These are phyloP conservation scores for Hypomecis punctinalis DNA, from an alignment of 2,888 invertebrate genomes.

Conservation along the genomic window DNA sequence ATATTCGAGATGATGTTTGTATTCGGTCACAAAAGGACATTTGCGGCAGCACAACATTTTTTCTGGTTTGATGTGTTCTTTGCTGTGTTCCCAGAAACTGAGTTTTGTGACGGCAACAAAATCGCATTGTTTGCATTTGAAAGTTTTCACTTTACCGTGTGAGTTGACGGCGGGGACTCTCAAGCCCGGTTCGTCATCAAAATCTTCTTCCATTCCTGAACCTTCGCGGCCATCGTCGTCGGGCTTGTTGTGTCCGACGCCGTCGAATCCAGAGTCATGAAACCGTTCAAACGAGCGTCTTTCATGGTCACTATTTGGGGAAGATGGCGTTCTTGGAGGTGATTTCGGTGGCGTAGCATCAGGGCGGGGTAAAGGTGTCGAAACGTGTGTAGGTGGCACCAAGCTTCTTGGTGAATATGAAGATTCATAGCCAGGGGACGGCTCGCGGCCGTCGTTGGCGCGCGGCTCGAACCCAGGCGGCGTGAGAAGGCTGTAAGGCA, in stretches of 20 bases:
- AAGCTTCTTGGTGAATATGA: slow-evolving; percentile 68
- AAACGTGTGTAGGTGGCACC: slow-evolving; percentile 68
- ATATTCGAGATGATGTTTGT: slow-evolving; percentile 99
- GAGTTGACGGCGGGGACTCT: slow-evolving; percentile 88
- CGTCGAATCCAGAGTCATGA: slow-evolving; percentile 82
- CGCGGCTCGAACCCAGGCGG: slow-evolving; percentile 84
- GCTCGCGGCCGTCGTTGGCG: slow-evolving; percentile 63
- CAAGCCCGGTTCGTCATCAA: slow-evolving; percentile 85
- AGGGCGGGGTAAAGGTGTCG: slow-evolving; percentile 67
- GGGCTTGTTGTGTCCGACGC: slow-evolving; percentile 58
- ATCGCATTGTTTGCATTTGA: slow-evolving; percentile 97
- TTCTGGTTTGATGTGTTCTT: slow-evolving; percentile 96
- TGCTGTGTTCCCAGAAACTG: slow-evolving; percentile 97
- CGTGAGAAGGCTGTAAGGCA: slow-evolving; percentile 86
- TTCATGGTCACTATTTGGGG: slow-evolving; percentile 67
- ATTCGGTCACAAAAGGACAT: slow-evolving; percentile 99
- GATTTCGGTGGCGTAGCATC: slow-evolving; percentile 80
- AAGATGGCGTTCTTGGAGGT: slow-evolving; percentile 68
- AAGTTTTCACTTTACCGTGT: slow-evolving; percentile 94
- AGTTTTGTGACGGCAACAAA: slow-evolving; percentile 94
- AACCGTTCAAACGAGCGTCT: slow-evolving; percentile 73
- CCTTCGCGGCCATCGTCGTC: slow-evolving; percentile 80
- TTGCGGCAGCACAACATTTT: slow-evolving; percentile 95
- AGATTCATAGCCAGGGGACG: slow-evolving; percentile 66
- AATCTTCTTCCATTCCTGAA: slow-evolving; percentile 79